Evolutionary conservation across 2,888 invertebrate species (phyloP).

Genomic region (Oscheius onirici): DNA sequence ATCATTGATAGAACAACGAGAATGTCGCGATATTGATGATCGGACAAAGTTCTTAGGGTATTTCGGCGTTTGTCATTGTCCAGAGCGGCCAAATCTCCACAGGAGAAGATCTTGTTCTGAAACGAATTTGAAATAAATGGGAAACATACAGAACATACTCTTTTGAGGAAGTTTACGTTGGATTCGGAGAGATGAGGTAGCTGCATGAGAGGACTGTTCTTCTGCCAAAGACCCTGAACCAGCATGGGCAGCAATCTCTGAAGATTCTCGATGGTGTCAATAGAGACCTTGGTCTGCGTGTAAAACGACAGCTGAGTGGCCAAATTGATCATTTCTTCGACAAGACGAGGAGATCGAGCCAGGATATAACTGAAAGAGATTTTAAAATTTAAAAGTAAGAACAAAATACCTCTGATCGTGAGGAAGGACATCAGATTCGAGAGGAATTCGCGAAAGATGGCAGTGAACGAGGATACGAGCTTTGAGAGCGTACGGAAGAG

Average conservation of each 20-base stretch:
- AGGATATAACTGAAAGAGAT: slow-evolving; percentile 71
- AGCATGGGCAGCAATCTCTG: slow-evolving; percentile 88
- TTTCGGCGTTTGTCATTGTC: slow-evolving; percentile 88
- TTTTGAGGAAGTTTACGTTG: slow-evolving; percentile 83
- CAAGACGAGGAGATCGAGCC: slow-evolving; percentile 83
- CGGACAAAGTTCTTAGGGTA: slow-evolving; percentile 84
- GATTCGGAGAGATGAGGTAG: slow-evolving; percentile 75
- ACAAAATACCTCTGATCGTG: slow-evolving; percentile 41
- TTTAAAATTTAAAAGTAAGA: not conserved
- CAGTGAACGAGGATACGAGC: slow-evolving; percentile 94
- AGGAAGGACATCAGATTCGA: slow-evolving; percentile 63
- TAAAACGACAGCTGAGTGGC: slow-evolving; percentile 86
- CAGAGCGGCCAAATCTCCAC: slow-evolving; percentile 89
- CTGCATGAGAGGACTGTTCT: slow-evolving; percentile 90
- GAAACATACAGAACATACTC: slow-evolving; percentile 73
- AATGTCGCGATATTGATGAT: slow-evolving; percentile 90
- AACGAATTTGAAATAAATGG: not conserved
- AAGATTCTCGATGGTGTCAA: slow-evolving; percentile 59
- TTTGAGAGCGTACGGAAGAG: slow-evolving; percentile 75
- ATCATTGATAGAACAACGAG: slow-evolving; percentile 89
- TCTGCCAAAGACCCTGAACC: slow-evolving; percentile 95
- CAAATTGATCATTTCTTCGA: slow-evolving; percentile 96
- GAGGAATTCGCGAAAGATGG: slow-evolving; percentile 84
- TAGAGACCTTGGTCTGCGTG: slow-evolving; percentile 72
- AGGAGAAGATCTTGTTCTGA: slow-evolving; percentile 79